These are phyloP conservation scores for Papilio gigon DNA, from an alignment of 2,888 invertebrate genomes.

Conservation along the genomic window DNA sequence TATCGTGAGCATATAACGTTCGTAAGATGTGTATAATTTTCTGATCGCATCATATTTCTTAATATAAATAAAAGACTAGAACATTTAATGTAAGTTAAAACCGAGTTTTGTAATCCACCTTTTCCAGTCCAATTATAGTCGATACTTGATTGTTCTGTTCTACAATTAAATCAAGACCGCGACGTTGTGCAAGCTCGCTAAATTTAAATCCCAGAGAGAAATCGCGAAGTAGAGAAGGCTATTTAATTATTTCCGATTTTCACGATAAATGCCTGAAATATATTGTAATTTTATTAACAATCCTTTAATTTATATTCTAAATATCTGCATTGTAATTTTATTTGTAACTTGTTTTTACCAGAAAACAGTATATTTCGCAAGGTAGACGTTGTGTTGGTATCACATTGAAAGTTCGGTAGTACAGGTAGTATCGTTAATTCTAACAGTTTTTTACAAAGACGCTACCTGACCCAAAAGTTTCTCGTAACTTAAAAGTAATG, in stretches of 20 bases:
- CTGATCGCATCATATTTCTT: too few species aligned
- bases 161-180: conserved; percentile 34
- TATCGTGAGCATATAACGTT: too few species aligned
- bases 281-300: conserved; percentile 2
- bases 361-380: neutral
- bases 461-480: conserved; percentile 23
- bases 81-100: neutral
- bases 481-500: conserved; percentile 11
- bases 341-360: neutral
- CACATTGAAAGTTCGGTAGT: conserved; percentile 7
- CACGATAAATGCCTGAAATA: conserved; percentile 13
- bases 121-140: conserved; percentile 20
- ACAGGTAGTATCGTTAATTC: conserved; percentile 11
- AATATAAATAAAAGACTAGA: neutral
- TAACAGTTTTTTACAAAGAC: conserved; percentile 16
- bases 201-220: conserved; percentile 34
- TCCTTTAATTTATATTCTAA: neutral
- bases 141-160: conserved; percentile 32
- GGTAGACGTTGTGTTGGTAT: neutral
- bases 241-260: conserved; percentile 27
- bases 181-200: conserved; percentile 25
- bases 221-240: neutral
- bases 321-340: neutral
- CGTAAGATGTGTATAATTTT: too few species aligned
- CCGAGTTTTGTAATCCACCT: neutral